These are phyloP conservation scores for Scatophagus argus DNA, from an alignment of 2,113 vertebrate species.

Conservation along the genomic window DNA sequence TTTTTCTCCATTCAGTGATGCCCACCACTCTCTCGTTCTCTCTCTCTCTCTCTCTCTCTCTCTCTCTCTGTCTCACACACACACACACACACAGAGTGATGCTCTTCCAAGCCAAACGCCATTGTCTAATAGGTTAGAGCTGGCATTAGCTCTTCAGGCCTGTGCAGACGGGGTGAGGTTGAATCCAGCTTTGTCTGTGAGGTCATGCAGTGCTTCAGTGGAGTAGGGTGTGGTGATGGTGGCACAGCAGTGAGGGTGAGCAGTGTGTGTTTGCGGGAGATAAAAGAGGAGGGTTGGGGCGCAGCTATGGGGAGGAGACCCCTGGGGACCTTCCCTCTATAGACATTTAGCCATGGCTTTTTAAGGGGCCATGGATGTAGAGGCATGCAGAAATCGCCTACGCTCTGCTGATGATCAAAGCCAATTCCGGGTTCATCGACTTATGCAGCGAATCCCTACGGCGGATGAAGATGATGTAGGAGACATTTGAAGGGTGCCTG, in stretches of 20 bases:
- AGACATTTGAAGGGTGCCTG: slow-evolving; percentile 72
- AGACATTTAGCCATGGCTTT: slow-evolving; percentile 60
- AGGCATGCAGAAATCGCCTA: slow-evolving; percentile 54
- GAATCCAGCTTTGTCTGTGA: slow-evolving; percentile 30
- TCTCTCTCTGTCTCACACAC: slow-evolving; percentile 5
- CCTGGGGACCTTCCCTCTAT: slow-evolving; percentile 41
- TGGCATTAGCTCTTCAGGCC: slow-evolving; percentile 49
- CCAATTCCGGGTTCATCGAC: slow-evolving; percentile 67
- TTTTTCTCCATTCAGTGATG: slow-evolving; percentile 5
- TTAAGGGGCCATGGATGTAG: slow-evolving; percentile 54
- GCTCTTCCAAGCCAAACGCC: slow-evolving; percentile 36
- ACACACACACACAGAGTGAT: slow-evolving; percentile 18
- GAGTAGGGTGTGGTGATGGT: slow-evolving; percentile 27
- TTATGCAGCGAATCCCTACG: slow-evolving; percentile 51
- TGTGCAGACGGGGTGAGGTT: slow-evolving; percentile 19
- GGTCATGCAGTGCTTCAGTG: slow-evolving; percentile 37
- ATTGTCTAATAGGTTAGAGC: slow-evolving; percentile 65
- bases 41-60: background rate
- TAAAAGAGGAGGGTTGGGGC: slow-evolving; percentile 28
- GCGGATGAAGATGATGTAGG: slow-evolving; percentile 55
- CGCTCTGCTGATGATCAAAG: slow-evolving; percentile 75
- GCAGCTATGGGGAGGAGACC: slow-evolving; percentile 32
- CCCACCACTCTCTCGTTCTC: background rate
- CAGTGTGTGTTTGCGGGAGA: slow-evolving; percentile 13
- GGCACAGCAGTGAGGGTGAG: slow-evolving; percentile 30